These are phyloP conservation scores for Progne subis DNA, from an alignment of 2,113 vertebrate genomes.

Conservation along the genomic window DNA sequence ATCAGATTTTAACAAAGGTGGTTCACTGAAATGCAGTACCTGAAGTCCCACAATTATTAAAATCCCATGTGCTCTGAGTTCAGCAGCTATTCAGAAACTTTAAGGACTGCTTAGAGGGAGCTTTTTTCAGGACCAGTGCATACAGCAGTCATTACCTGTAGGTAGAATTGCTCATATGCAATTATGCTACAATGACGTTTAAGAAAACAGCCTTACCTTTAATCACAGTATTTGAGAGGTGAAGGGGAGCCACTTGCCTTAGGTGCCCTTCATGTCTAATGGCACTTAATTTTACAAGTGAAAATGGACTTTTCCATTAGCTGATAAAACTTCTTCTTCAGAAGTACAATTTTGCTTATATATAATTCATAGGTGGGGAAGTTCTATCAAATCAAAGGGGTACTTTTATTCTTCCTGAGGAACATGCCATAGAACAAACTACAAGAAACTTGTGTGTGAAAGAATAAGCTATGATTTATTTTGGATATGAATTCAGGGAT, in stretches of 20 bases:
- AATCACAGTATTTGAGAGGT: background rate
- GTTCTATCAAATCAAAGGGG: conserved; percentile 59
- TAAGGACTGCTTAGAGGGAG: background rate
- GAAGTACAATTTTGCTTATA: conserved; percentile 46
- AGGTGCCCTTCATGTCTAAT: background rate
- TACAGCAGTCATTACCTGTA: background rate
- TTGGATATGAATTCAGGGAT: background rate
- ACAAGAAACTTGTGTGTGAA: conserved; percentile 7
- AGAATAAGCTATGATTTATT: background rate
- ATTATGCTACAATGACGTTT: background rate
- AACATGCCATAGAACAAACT: conserved; percentile 37
- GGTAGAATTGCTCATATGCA: background rate
- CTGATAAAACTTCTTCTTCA: background rate
- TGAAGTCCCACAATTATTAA: background rate
- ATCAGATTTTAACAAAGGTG: background rate
- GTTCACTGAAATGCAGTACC: background rate
- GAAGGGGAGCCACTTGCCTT: background rate
- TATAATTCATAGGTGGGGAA: conserved; percentile 58
- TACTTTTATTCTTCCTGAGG: conserved; percentile 65
- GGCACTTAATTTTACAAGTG: background rate
- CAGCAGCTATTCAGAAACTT: background rate
- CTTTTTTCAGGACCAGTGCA: background rate
- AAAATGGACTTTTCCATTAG: background rate
- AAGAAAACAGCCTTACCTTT: conserved; percentile 50
- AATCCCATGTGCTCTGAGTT: background rate